A percentile compares a stretch with the other conserved stretches of the same genome.
Evolutionary conservation across 2,113 vertebrate species (phyloP).

Genomic region (Hippopotamus amphibius): DNA sequence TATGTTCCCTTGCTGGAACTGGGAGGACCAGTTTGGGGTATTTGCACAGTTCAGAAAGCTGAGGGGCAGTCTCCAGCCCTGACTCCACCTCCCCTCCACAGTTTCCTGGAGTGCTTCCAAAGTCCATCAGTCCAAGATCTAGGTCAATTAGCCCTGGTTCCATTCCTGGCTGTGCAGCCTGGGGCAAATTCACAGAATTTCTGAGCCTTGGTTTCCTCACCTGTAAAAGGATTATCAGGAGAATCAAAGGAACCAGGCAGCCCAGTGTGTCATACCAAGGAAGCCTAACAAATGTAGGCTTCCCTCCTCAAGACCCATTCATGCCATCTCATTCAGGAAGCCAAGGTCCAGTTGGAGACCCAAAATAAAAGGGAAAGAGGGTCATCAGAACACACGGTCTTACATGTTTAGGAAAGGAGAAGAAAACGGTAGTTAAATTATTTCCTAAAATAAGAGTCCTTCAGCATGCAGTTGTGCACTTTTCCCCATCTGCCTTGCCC

Average conservation of each 20-base stretch:
- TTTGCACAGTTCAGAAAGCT: constrained; percentile 66
- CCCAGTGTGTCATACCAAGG: background rate
- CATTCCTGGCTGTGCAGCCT: background rate
- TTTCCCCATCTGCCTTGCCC: background rate
- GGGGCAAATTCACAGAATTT: background rate
- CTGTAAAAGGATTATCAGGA: constrained; percentile 47
- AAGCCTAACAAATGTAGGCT: constrained; percentile 22
- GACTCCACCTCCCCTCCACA: background rate
- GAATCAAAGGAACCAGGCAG: background rate
- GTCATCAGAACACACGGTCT: constrained; percentile 13
- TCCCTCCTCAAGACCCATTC: background rate
- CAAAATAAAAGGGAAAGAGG: constrained; percentile 29
- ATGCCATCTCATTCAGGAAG: constrained; percentile 45
- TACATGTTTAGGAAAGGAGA: constrained; percentile 24
- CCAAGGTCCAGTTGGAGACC: constrained; percentile 18
- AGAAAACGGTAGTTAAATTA: constrained; percentile 33
- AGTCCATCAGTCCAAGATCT: constrained; percentile 2
- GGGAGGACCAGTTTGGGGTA: constrained; percentile 75
- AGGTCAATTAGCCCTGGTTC: constrained; percentile 19
- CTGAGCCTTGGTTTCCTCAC: constrained; percentile 47
- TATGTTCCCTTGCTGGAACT: constrained; percentile 51
- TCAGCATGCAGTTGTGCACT: background rate
- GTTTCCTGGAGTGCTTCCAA: constrained; percentile 51
- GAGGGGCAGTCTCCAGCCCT: constrained; percentile 9
- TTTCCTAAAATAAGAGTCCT: constrained; percentile 16